phyloP scores from a whole-genome alignment of 1,140 invertebrate species.

The Drosophila lini region DNA sequence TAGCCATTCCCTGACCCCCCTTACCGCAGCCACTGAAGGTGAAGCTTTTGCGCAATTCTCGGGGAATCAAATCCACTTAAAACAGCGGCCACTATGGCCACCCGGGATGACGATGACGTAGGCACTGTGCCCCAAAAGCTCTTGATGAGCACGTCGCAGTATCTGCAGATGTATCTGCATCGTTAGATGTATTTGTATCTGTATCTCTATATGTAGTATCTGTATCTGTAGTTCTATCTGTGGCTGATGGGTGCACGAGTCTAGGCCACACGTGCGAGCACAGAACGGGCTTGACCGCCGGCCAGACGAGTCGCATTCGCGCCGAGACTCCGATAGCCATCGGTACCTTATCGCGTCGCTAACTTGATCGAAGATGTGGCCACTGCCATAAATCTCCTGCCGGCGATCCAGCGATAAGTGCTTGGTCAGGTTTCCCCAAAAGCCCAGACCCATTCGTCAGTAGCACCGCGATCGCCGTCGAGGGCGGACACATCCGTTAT shows the following conservation, averaged over 20 bases:
- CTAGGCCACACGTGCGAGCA: constrained; percentile 43
- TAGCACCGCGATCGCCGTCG: constrained; percentile 25
- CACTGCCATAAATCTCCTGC: constrained; percentile 32
- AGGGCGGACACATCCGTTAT: constrained; percentile 23
- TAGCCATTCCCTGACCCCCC: constrained; percentile 13
- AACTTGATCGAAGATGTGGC: constrained; percentile 29
- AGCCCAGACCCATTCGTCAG: not conserved
- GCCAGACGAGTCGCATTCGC: constrained; percentile 30
- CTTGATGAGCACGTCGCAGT: constrained; percentile 11
- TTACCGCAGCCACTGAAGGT: constrained; percentile 33
- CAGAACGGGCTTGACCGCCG: constrained; percentile 21
- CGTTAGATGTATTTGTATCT: not conserved
- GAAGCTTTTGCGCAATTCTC: constrained; percentile 66
- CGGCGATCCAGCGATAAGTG: constrained; percentile 31
- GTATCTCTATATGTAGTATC: not conserved
- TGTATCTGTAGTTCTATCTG: not conserved
- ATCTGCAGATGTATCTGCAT: constrained; percentile 5
- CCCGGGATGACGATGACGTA: constrained; percentile 50
- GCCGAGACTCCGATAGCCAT: constrained; percentile 2
- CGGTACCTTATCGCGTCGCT: constrained; percentile 24
- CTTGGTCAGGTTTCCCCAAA: not conserved
- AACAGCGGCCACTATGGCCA: constrained; percentile 11
- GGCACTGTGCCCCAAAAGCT: constrained; percentile 21
- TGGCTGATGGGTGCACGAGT: constrained; percentile 30
- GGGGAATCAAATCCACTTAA: constrained; percentile 73